Percentiles rank a stretch among this genome's conserved stretches.
phyloP scores from a whole-genome alignment of 2,113 vertebrate species.

The Mus pahari region DNA sequence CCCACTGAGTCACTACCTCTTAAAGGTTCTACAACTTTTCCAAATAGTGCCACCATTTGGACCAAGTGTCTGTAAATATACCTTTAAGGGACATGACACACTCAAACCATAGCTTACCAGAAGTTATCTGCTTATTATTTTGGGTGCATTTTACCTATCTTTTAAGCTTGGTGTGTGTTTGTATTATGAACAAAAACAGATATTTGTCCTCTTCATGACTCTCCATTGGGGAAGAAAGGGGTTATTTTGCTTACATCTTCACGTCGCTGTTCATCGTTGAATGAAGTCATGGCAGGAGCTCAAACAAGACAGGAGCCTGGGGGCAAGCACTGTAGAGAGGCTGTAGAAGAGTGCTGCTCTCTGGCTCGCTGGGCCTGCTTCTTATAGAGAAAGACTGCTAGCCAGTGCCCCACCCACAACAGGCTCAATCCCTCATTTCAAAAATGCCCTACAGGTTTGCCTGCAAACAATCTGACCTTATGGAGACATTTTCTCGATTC shows the following conservation, averaged over 20 bases:
- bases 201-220: not conserved
- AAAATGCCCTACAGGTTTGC: not conserved
- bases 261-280: not conserved
- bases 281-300: not conserved
- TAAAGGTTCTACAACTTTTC: not conserved
- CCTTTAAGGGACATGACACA: not conserved
- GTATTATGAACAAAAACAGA: slow-evolving; percentile 17
- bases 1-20: not conserved
- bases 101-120: not conserved
- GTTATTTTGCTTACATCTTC: not conserved
- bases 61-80: not conserved
- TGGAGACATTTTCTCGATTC: not conserved
- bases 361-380: not conserved
- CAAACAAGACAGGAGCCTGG: not conserved
- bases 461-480: not conserved
- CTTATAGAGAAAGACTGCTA: not conserved
- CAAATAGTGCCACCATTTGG: not conserved
- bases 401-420: not conserved
- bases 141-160: not conserved
- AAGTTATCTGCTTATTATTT: not conserved
- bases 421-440: not conserved
- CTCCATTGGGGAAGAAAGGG: not conserved
- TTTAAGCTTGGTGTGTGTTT: not conserved
- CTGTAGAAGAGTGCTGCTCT: not conserved
- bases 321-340: not conserved